These are phyloP conservation scores for Mamestra brassicae DNA, from an alignment of 2,888 invertebrate genomes.

Conservation along the genomic window DNA sequence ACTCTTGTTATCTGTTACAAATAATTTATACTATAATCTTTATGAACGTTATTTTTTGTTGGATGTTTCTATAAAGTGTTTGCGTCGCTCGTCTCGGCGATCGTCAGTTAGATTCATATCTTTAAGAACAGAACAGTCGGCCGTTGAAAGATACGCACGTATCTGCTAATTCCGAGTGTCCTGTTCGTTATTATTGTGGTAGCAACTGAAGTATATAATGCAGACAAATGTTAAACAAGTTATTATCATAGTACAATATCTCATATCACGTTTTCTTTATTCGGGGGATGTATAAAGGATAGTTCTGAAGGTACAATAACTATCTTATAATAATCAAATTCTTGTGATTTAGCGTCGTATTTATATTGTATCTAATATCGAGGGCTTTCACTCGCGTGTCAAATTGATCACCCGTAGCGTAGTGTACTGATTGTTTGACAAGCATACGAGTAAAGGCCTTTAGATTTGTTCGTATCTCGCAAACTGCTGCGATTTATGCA, in stretches of 20 bases:
- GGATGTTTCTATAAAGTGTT: slow-evolving; percentile 52
- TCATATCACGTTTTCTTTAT: slow-evolving; percentile 77
- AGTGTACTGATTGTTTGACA: slow-evolving; percentile 48
- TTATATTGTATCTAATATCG: slow-evolving; percentile 68
- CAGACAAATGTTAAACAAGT: slow-evolving; percentile 38
- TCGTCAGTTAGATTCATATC: slow-evolving; percentile 42
- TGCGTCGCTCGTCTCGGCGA: slow-evolving; percentile 34
- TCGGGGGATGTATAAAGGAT: slow-evolving; percentile 65
- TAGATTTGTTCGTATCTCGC: slow-evolving; percentile 49
- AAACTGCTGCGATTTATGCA: slow-evolving; percentile 43
- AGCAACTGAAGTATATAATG: slow-evolving; percentile 42
- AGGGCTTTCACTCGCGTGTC: slow-evolving; percentile 55
- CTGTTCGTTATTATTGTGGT: slow-evolving; percentile 48
- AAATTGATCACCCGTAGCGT: slow-evolving; percentile 49
- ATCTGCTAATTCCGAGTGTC: slow-evolving; percentile 27
- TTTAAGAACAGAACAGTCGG: slow-evolving; percentile 36
- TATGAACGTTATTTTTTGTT: slow-evolving; percentile 64
- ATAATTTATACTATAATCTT: slow-evolving; percentile 63
- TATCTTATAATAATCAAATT: slow-evolving; percentile 76
- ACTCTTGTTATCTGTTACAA: slow-evolving; percentile 65
- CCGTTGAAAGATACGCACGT: neutral
- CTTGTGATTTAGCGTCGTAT: slow-evolving; percentile 81
- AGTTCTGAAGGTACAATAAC: slow-evolving; percentile 79
- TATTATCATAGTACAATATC: slow-evolving; percentile 77
- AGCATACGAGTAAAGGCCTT: slow-evolving; percentile 30